Evolutionary conservation across 2,888 invertebrate genomes (phyloP).

Genomic region (Nomada fucata): DNA sequence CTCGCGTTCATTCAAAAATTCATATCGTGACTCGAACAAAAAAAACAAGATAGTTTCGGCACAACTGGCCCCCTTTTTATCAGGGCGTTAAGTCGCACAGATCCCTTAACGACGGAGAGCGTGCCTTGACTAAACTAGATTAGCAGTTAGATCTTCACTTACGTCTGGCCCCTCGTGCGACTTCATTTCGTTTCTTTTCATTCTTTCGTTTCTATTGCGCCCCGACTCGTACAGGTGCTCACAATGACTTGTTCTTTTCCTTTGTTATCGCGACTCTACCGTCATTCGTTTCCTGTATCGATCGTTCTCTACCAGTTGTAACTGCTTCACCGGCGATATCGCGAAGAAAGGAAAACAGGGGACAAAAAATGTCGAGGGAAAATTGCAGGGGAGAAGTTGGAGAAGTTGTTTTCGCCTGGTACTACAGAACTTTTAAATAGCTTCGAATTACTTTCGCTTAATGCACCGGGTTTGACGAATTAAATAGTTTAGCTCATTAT

Average conservation of each 20-base stretch:
- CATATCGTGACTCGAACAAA: slow-evolving; percentile 15
- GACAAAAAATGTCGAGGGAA: not conserved
- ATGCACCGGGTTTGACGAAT: too few relatives aligned
- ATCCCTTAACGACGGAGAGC: slow-evolving; percentile 49
- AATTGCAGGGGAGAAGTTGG: not conserved
- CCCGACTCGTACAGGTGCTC: slow-evolving; percentile 53
- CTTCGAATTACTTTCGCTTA: too few relatives aligned
- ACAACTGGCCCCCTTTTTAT: not conserved
- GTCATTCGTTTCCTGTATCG: slow-evolving; percentile 3
- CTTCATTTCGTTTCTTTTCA: slow-evolving; percentile 43
- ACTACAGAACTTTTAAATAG: not conserved
- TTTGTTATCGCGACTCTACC: not conserved
- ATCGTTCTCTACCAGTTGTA: not conserved
- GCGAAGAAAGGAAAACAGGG: not conserved
- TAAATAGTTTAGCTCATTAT: too few relatives aligned
- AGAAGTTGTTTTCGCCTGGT: not conserved
- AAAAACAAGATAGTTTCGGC: slow-evolving; percentile 4
- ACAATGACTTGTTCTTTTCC: slow-evolving; percentile 33
- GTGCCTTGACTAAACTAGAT: slow-evolving; percentile 70
- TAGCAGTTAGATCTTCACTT: slow-evolving; percentile 63
- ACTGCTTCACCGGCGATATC: not conserved
- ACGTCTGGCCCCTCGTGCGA: slow-evolving; percentile 75
- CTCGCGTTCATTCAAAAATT: not conserved
- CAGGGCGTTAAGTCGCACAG: slow-evolving; percentile 26
- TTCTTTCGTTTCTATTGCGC: slow-evolving; percentile 12